Evolutionary conservation across 2,888 invertebrate genomes (phyloP).

Genomic region (Megaustenia siamemsis): DNA sequence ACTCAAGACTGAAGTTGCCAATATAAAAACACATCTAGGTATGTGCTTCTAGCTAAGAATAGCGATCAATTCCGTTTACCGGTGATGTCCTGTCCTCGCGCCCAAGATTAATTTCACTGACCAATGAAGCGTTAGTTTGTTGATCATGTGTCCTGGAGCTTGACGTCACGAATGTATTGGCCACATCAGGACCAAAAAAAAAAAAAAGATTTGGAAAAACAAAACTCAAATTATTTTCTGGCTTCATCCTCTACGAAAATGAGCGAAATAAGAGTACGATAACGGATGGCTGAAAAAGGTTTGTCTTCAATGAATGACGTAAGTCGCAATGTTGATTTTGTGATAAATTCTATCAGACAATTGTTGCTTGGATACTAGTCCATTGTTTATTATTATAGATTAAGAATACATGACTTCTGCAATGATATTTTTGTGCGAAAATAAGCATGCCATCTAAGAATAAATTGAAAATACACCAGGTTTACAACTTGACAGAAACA

Average conservation of each 20-base stretch:
- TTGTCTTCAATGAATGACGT: neutral
- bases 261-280: too few species aligned
- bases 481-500: too few species aligned
- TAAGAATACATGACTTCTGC: too few species aligned
- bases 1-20: neutral
- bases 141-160: slow-evolving; percentile 4
- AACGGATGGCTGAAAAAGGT: too few species aligned
- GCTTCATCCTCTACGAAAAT: neutral
- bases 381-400: too few species aligned
- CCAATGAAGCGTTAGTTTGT: slow-evolving; percentile 41
- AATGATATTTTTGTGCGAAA: too few species aligned
- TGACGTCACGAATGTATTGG: slow-evolving; percentile 10
- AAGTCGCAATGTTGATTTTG: too few species aligned
- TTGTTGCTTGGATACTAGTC: too few species aligned
- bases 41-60: neutral
- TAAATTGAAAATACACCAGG: too few species aligned
- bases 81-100: slow-evolving; percentile 19
- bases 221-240: neutral
- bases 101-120: slow-evolving; percentile 42
- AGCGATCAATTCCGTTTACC: slow-evolving; percentile 32
- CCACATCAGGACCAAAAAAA: neutral
- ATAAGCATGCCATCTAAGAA: too few species aligned
- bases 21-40: slow-evolving; percentile 1
- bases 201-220: neutral
- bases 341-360: too few species aligned